Percentiles rank a stretch among this genome's conserved stretches.
phyloP scores from a whole-genome alignment of 1,140 invertebrate species.

The Saxidomus purpurata region DNA sequence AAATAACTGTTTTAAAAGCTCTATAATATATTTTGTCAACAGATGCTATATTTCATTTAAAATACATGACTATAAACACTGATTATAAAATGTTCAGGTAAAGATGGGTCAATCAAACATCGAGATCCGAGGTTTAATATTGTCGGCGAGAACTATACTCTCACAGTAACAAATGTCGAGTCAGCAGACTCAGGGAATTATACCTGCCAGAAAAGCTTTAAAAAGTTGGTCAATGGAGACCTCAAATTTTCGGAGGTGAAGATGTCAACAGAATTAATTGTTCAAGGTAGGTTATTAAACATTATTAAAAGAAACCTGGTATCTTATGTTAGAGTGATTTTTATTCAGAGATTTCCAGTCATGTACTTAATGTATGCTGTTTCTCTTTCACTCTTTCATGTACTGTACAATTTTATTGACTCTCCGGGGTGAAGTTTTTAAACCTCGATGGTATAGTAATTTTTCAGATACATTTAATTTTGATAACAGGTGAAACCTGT shows the following conservation, averaged over 20 bases:
- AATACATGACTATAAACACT: no score
- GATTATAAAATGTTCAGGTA: neutral
- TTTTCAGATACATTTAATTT: no score
- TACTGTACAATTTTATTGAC: neutral
- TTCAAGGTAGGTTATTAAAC: conserved; percentile 40
- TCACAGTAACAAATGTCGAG: neutral
- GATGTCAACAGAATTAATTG: conserved; percentile 43
- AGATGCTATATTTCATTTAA: no score
- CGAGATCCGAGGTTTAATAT: conserved; percentile 33
- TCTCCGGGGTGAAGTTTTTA: no score
- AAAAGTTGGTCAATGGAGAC: neutral
- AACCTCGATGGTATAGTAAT: no score
- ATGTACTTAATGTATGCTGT: neutral
- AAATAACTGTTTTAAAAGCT: no score
- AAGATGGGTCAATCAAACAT: neutral
- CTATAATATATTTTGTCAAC: no score
- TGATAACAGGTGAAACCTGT: no score
- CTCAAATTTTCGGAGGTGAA: neutral
- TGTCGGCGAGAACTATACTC: conserved; percentile 18
- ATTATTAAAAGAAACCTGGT: neutral
- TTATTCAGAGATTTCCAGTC: neutral
- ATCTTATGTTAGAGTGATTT: neutral
- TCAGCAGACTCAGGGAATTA: conserved; percentile 16
- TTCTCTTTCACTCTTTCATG: neutral
- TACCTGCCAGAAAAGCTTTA: conserved; percentile 46